Conservation (phyloP, 1,140 invertebrate genomes). For the Pseudomyrmex flavicornis region DNA sequence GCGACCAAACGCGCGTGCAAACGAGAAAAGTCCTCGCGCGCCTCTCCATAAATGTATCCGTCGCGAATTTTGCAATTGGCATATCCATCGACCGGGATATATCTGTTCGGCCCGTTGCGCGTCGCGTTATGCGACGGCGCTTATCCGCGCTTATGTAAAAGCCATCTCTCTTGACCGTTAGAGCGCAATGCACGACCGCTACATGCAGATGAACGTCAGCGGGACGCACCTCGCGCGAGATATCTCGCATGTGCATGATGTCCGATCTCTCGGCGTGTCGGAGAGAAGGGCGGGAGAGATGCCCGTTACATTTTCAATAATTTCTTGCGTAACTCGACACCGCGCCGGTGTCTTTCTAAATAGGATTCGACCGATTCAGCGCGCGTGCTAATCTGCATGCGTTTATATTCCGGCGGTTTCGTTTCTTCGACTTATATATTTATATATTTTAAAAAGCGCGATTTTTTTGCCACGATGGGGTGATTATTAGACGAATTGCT, state of each 20-base stretch:
- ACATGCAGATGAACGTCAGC: slow-evolving; percentile 71
- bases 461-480: background rate
- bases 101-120: slow-evolving; percentile 54
- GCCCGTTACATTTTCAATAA: slow-evolving; percentile 75
- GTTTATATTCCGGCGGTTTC: slow-evolving; percentile 25
- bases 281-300: slow-evolving; percentile 38
- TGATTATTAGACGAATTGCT: no score
- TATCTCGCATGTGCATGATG: slow-evolving; percentile 31
- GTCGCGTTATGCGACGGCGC: slow-evolving; percentile 52
- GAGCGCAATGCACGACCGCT: slow-evolving; percentile 72
- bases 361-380: slow-evolving; percentile 39
- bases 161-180: slow-evolving; percentile 69
- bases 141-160: slow-evolving; percentile 66
- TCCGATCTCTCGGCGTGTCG: slow-evolving; percentile 35
- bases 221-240: slow-evolving; percentile 49
- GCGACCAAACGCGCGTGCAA: no score
- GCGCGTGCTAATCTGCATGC: slow-evolving; percentile 20
- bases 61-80: slow-evolving; percentile 69
- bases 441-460: background rate
- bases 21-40: background rate
- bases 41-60: slow-evolving; percentile 68
- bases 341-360: slow-evolving; percentile 45
- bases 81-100: slow-evolving; percentile 52
- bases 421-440: background rate
- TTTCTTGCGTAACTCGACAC: slow-evolving; percentile 69